These are phyloP conservation scores for Tenthredo amoena DNA, from an alignment of 2,888 invertebrate species.

Conservation along the genomic window DNA sequence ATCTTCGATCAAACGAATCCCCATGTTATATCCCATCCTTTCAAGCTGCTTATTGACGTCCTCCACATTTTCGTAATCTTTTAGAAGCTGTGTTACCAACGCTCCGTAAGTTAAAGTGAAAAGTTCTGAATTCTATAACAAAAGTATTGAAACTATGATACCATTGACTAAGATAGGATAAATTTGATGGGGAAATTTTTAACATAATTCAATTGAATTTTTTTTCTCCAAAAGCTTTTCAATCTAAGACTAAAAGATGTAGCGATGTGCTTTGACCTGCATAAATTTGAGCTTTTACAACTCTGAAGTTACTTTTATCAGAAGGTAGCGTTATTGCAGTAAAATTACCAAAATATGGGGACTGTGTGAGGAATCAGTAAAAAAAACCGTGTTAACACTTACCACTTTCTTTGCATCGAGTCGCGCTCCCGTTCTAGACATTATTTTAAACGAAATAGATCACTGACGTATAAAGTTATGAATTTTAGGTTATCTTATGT, in stretches of 20 bases:
- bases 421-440: constrained; percentile 86
- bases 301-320: not conserved
- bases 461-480: not conserved
- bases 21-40: constrained; percentile 98
- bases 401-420: constrained; percentile 90
- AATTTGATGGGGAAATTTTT: not conserved
- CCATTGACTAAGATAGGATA: not conserved
- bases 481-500: constrained; percentile 33
- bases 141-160: constrained; percentile 48
- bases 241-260: not conserved
- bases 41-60: constrained; percentile 99
- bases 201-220: not conserved
- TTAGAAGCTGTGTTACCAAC: constrained; percentile 96
- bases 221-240: not conserved
- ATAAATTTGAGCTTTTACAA: not conserved
- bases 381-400: constrained; percentile 71
- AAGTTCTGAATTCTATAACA: constrained; percentile 94
- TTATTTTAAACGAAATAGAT: constrained; percentile 69
- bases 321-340: not conserved
- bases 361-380: not conserved
- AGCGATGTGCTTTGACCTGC: not conserved
- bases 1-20: constrained; percentile 98
- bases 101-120: constrained; percentile 99
- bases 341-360: not conserved
- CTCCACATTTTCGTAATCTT: constrained; percentile 97